A percentile compares a stretch with the other conserved stretches of the same genome.
Evolutionary conservation across 2,113 vertebrate species (phyloP).

Genomic region (Melospiza georgiana): DNA sequence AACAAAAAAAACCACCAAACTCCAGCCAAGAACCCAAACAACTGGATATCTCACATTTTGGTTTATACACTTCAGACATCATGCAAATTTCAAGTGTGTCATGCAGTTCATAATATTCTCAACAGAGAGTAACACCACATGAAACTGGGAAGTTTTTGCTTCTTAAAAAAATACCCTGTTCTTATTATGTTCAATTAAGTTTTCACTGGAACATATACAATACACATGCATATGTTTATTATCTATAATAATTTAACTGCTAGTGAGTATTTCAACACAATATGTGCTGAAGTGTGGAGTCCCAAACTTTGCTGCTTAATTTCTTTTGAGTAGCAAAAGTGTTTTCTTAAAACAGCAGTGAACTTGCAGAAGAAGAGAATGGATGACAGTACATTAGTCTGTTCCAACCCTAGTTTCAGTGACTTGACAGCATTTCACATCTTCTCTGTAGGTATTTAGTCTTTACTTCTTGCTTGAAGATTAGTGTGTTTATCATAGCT

Average conservation of each 20-base stretch:
- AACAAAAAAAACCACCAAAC: neutral
- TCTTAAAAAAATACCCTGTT: neutral
- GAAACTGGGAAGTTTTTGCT: neutral
- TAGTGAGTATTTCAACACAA: neutral
- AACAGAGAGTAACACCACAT: neutral
- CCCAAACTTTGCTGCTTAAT: neutral
- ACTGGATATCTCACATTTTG: neutral
- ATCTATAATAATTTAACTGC: neutral
- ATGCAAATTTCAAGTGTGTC: neutral
- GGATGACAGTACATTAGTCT: neutral
- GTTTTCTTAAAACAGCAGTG: neutral
- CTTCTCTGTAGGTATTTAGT: neutral
- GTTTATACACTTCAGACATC: neutral
- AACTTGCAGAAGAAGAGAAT: neutral
- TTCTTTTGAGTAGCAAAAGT: neutral
- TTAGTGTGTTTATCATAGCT: neutral
- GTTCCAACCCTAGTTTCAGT: neutral
- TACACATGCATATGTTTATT: neutral
- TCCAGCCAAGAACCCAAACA: neutral
- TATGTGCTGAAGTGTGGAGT: neutral
- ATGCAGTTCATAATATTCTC: neutral
- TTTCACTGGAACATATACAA: neutral
- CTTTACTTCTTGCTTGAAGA: neutral
- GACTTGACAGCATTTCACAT: neutral
- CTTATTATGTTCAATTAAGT: neutral